Base-by-base conservation (phyloP, 1,140 invertebrate genomes). In the Anadara kagoshimensis region DNA sequence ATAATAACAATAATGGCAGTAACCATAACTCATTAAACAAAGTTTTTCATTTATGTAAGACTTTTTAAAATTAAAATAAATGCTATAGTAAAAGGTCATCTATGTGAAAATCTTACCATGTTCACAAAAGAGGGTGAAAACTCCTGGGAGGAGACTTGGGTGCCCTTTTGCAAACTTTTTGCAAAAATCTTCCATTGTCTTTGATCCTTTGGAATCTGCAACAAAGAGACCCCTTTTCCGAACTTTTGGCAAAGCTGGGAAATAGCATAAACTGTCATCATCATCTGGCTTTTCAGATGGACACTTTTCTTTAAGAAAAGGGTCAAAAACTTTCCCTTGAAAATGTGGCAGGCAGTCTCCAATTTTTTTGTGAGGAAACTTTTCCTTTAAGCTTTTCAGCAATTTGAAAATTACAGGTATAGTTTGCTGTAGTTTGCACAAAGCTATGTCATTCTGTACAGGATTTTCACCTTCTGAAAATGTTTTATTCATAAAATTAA, bases 71-170 rank as follows among this genome's bases (percentile, higher is more conserved):
- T n/a, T n/a, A n/a, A n/a, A n/a, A n/a, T n/a, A 53, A n/a, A n/a
- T 5, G n/a, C 5, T 57, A n/a, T n/a, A n/a, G 24, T 20, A 11
- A 53, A n/a, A n/a, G 16, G 51, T 14, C 16, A 8, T 56, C 24
- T 3, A 26, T 56, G 10, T 26, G 4, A 20, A 69, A 51, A 11
- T 7, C n/a, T 7, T 57, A 68, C 65, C 65, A 57, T 68, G 65
- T 20, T 51, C 51, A 44, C 65, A 68, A 44, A 54, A 68, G 18
- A 68, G 29, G 14, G 65, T 68, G 53, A 68, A 68, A 20, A 68
- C 43, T 16, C 65, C 65, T 68, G 65, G 65, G 7, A 68, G 65
- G 16, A 68, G 29, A 16, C 26, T 29, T 10, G 65, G 65, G 26
- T 68, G 65, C 0, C 65, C 65, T 67, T n/a, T 22, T n/a, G 29